Base-by-base conservation (phyloP, 2,888 invertebrate genomes). In the Seira sanloemensis region DNA sequence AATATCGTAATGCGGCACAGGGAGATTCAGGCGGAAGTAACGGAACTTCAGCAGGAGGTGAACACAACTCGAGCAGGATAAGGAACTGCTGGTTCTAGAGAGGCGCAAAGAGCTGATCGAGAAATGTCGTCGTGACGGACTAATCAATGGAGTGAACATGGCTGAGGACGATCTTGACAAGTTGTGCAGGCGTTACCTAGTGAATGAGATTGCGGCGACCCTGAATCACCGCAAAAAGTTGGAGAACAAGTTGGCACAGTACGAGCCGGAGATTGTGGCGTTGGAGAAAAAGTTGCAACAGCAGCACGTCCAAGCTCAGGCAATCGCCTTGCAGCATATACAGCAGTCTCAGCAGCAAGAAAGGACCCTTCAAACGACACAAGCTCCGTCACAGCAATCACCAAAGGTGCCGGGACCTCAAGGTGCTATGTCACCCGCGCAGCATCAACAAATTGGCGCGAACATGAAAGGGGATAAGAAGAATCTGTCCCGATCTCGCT, bases 1-100 rank as follows among this genome's bases (percentile, higher is more conserved):
- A 91, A 97, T 92, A 98, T 98, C 90, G 97, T 98, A 27, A 94
- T 96, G 78, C 93, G 96, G 26, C 98, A 98, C 91, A 97, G 97
- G 91, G 97, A 98, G 90, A 92, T 98, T 81, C 97, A 98, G 91
- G 95, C 95, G 85, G 95, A 97, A 92, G 97, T 96, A 0, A 95
- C 95, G 90, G 95, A 95, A 91, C 92, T 98, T 85, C 97, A 98
- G 91, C 94, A 94, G 37, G 96, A 93, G 93, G 94, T 94, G 18
- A n/a, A 93, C 93, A 78, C 93, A 92, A 89, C 93, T 95, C 90
- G 97, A 97, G 91, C 93, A 94, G 87, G 96, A 96, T 90, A 96
- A 97, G 91, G 94, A 94, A 75, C 93, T 93, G 90, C 92, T 96
- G 74, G 93, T 96, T 1, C 93, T 94, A 89, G 94, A 94, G 89